Percentiles rank a stretch among this genome's conserved stretches.
These are phyloP conservation scores for Ceuthmochares aereus DNA, from an alignment of 2,113 vertebrate genomes.

Conservation along the genomic window DNA sequence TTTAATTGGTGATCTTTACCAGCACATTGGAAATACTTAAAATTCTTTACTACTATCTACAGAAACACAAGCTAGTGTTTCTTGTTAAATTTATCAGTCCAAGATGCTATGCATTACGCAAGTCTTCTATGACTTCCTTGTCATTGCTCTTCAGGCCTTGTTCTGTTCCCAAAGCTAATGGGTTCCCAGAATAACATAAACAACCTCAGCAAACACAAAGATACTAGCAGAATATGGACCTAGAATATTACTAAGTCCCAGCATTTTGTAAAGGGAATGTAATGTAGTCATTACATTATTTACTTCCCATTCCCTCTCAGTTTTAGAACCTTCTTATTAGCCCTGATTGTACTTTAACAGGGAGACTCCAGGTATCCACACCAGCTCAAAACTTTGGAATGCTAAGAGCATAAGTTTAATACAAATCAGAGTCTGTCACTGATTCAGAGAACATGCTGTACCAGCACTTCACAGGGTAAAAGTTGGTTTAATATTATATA, in stretches of 20 bases:
- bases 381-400: not conserved
- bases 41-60: not conserved
- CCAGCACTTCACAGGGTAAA: not conserved
- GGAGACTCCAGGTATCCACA: not conserved
- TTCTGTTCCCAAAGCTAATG: not conserved
- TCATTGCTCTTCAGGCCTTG: not conserved
- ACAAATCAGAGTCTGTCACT: not conserved
- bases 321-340: not conserved
- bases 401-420: not conserved
- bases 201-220: not conserved
- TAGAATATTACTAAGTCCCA: not conserved
- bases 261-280: not conserved
- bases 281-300: not conserved
- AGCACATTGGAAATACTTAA: not conserved
- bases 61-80: not conserved
- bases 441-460: not conserved
- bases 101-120: not conserved
- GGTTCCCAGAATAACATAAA: not conserved
- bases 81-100: not conserved
- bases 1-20: not conserved
- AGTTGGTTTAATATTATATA: not conserved
- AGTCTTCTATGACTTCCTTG: not conserved
- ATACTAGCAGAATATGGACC: not conserved
- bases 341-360: not conserved
- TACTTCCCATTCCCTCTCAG: not conserved